Conservation (phyloP, 2,888 invertebrate genomes). For the Coenonympha glycerion region DNA sequence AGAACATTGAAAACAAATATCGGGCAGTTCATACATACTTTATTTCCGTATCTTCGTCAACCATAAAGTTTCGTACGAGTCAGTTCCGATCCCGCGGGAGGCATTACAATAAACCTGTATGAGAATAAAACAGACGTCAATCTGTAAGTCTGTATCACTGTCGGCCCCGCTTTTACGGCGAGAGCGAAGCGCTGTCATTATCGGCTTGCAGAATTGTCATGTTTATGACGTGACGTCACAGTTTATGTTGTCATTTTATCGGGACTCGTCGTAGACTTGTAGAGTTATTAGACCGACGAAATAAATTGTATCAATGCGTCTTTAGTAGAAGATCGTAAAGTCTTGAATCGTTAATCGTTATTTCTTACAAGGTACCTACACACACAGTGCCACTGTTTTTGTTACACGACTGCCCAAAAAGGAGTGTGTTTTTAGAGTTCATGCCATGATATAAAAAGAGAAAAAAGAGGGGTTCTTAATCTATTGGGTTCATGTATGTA, state of each 20-base stretch:
- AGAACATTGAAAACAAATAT: not conserved
- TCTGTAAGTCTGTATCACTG: not conserved
- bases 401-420: no score
- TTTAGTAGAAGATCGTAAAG: no score
- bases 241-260: not conserved
- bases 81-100: slow-evolving; percentile 9
- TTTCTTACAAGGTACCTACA: no score
- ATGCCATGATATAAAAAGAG: no score
- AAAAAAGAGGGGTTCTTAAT: no score
- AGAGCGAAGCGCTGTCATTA: not conserved
- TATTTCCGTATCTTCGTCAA: slow-evolving; percentile 1
- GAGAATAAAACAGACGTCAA: slow-evolving; percentile 9
- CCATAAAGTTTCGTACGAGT: slow-evolving; percentile 9
- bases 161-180: slow-evolving; percentile 2
- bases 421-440: no score
- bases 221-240: not conserved
- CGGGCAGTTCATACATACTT: no score
- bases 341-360: no score
- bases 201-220: not conserved
- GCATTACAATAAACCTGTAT: slow-evolving; percentile 12
- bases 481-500: no score
- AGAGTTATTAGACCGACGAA: no score
- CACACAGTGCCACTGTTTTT: no score
- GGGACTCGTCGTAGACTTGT: not conserved
- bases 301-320: no score